Evolutionary conservation across 1,140 invertebrate species (phyloP), one percentile per base, ranked within the genome.

Genomic region (Penaeus indicus): DNA sequence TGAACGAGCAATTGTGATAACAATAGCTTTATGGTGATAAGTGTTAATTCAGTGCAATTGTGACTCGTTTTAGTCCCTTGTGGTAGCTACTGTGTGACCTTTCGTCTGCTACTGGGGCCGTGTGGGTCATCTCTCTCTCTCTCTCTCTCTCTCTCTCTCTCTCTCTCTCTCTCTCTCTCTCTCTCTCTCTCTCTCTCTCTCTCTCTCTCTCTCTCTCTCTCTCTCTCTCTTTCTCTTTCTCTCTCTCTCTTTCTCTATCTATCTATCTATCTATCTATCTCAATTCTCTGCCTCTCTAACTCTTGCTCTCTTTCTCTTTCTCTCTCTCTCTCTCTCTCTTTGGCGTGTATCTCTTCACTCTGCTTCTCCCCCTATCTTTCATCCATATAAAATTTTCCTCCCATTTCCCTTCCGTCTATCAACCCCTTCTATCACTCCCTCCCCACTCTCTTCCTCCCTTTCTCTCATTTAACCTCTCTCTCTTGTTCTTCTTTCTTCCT

Each of bases 61-160:
- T 54, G 54, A 54, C 2, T 54, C 54, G 0, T 42, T 42, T 42
- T 42, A 8, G 38, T 8, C 5, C 38, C 54, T 11, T 54, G 54
- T 54, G 54, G 10, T 13, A 11, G 54, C 54, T 54, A 16, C 54
- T 54, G 11, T 54, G 54, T 54, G 54, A 54, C 11, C 11, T 54
- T 11, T 0, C 54, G 54, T 0, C 54, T 16, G 11, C 11, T 54
- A 2, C 54, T 54, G 54, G 54, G 54, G 54, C 10, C 10, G 0
- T 2, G 54, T 1, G 54, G 5, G 54, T 54, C 54, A 13, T 54
- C 38, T 80, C 42, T 13, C 7, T 54, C 78, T 60, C 8, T 61
- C 78, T 60, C 78, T 54, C 54, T n/a, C 78, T 80, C 78, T 60
- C 78, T 80, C 78, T 80, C 38, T 80, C 78, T 60, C 42, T 80